These are phyloP conservation scores for Nephrotoma guestfalica DNA, from an alignment of 2,888 invertebrate species.

Conservation along the genomic window DNA sequence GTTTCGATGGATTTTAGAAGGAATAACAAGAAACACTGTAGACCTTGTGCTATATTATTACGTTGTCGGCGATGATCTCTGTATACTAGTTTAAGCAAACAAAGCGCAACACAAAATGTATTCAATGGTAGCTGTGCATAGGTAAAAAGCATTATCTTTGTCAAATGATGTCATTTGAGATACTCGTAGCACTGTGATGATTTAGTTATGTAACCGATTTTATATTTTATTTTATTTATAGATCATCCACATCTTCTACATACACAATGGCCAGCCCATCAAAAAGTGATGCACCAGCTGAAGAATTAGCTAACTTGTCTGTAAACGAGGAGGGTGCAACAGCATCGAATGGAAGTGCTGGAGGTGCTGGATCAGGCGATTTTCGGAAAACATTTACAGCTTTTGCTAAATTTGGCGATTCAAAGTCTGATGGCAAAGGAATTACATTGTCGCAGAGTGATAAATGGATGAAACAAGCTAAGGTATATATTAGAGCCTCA, in stretches of 20 bases:
- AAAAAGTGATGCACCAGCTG: conserved; percentile 21
- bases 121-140: conserved; percentile 16
- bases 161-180: background rate
- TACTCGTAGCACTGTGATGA: background rate
- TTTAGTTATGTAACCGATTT: background rate
- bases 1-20: background rate
- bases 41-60: background rate
- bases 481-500: conserved; percentile 22
- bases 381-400: conserved; percentile 59
- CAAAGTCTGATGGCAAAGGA: conserved; percentile 68
- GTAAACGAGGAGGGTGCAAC: conserved; percentile 18
- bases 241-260: conserved; percentile 10
- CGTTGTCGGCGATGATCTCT: background rate
- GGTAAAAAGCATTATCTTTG: conserved; percentile 10
- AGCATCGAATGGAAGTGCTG: conserved; percentile 19
- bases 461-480: conserved; percentile 90
- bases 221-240: conserved; percentile 11
- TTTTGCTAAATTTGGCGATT: conserved; percentile 78
- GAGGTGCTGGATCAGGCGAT: conserved; percentile 18
- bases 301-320: conserved; percentile 27
- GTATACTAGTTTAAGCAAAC: background rate
- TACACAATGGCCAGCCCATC: conserved; percentile 13
- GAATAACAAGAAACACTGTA: background rate
- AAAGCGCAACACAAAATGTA: conserved; percentile 12
- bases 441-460: conserved; percentile 83